These are phyloP conservation scores for Pandemis corylana DNA, from an alignment of 2,888 invertebrate species.

Conservation along the genomic window DNA sequence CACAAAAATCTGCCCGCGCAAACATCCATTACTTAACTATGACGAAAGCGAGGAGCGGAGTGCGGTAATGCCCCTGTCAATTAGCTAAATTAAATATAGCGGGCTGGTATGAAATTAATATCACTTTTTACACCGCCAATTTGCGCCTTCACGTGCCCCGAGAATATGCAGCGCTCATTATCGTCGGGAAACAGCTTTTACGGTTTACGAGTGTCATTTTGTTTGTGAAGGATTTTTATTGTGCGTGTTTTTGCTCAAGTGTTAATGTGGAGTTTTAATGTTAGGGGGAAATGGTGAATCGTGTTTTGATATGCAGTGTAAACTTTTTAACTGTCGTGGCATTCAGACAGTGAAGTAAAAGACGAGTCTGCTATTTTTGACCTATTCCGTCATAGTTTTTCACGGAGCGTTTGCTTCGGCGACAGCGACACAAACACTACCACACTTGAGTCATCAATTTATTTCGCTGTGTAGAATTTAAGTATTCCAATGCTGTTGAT, in stretches of 20 bases:
- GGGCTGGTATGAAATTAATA: conserved; percentile 72
- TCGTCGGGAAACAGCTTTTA: conserved; percentile 22
- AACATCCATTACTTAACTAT: conserved; percentile 65
- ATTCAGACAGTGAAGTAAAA: no score
- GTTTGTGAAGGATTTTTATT: conserved; percentile 24
- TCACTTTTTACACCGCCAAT: conserved; percentile 65
- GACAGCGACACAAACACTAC: no score
- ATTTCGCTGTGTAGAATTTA: no score
- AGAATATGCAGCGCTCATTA: conserved; percentile 29
- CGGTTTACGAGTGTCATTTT: conserved; percentile 23
- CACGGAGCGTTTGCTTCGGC: no score
- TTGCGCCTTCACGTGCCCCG: conserved; percentile 47
- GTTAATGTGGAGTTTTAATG: background rate
- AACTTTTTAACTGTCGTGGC: no score
- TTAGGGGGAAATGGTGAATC: background rate
- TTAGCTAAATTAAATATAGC: conserved; percentile 78
- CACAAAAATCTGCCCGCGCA: conserved; percentile 46
- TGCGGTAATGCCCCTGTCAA: conserved; percentile 68
- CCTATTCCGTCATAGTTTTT: no score
- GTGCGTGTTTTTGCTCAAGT: conserved; percentile 7
- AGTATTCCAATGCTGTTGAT: no score
- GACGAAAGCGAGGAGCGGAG: conserved; percentile 55
- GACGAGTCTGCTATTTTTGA: no score
- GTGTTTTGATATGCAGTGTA: background rate
- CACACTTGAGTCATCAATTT: no score